Conservation (phyloP, 1,140 invertebrate species). For the Tachypleus tridentatus region DNA sequence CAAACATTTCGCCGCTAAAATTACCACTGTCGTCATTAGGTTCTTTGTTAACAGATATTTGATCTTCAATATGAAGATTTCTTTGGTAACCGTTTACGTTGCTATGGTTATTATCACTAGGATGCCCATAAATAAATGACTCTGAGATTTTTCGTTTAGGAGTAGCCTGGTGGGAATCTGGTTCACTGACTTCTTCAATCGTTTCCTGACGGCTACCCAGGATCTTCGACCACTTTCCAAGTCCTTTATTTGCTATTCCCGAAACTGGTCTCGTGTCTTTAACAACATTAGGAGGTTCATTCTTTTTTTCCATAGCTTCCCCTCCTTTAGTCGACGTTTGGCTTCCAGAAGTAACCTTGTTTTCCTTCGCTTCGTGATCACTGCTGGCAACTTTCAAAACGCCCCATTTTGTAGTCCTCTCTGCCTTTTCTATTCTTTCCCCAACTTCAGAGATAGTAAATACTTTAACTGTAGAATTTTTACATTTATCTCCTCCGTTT, state of each 20-base stretch:
- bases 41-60: not conserved
- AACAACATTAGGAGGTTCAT: no score
- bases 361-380: not conserved
- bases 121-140: conserved; percentile 8
- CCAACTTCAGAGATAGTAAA: not conserved
- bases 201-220: no score
- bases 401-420: conserved; percentile 7
- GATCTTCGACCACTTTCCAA: no score
- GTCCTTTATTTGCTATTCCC: no score
- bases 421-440: not conserved
- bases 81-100: not conserved
- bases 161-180: no score
- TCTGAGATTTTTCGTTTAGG: not conserved
- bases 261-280: no score
- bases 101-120: not conserved
- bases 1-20: not conserved
- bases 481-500: conserved; percentile 1
- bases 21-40: conserved; percentile 1
- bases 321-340: not conserved
- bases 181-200: no score
- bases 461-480: not conserved
- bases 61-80: not conserved
- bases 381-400: conserved; percentile 8
- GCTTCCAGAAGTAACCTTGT: not conserved
- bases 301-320: no score